Percentiles rank a stretch among this genome's conserved stretches.
phyloP scores from a whole-genome alignment of 1,140 invertebrate genomes.

The Hyposmocoma kahamanoa region DNA sequence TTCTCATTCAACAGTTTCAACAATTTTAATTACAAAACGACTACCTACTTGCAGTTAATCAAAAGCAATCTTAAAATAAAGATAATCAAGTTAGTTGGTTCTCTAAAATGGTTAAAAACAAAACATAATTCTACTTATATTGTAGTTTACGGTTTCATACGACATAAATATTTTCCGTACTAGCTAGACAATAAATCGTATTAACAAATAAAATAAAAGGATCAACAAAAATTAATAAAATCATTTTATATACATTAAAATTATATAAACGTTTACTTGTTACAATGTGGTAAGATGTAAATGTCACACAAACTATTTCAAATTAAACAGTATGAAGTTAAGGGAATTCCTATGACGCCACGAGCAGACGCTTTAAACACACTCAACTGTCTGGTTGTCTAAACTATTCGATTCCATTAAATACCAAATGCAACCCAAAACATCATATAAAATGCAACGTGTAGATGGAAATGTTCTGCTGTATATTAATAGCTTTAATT shows the following conservation, averaged over 20 bases:
- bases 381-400: too few relatives aligned
- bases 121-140: constrained; percentile 35
- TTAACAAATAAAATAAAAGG: constrained; percentile 48
- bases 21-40: constrained; percentile 4
- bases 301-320: too few relatives aligned
- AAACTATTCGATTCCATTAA: too few relatives aligned
- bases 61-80: constrained; percentile 20
- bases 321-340: too few relatives aligned
- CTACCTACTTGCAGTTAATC: constrained; percentile 15
- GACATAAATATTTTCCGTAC: constrained; percentile 35
- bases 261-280: too few relatives aligned
- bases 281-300: too few relatives aligned
- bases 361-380: too few relatives aligned
- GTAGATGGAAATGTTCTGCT: constrained; percentile 27
- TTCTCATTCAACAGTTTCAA: not conserved
- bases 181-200: constrained; percentile 28
- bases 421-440: constrained; percentile 41
- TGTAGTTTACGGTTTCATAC: constrained; percentile 4
- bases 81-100: constrained; percentile 33
- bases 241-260: constrained; percentile 57
- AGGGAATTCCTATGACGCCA: too few relatives aligned
- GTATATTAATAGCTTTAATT: too few relatives aligned
- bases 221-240: constrained; percentile 43
- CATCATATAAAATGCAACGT: constrained; percentile 38
- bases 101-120: constrained; percentile 44